A percentile compares a stretch with the other conserved stretches of the same genome.
These are phyloP conservation scores for Benthosema pterotum DNA, from an alignment of 2,797 vertebrate genomes.

Conservation along the genomic window DNA sequence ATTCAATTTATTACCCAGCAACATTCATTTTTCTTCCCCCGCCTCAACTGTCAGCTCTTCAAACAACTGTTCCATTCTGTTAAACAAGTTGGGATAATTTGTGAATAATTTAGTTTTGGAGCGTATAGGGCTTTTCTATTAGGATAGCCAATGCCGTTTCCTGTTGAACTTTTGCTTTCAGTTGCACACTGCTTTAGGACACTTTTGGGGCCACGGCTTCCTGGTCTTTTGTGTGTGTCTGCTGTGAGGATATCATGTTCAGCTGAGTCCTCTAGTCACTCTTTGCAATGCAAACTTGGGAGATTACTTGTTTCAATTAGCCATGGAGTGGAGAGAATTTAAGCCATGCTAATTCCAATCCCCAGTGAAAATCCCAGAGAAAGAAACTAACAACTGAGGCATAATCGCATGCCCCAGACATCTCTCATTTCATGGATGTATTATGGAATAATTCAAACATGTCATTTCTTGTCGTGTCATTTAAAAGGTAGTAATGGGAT, in stretches of 20 bases:
- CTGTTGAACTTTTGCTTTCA: conserved; percentile 18
- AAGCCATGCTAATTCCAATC: conserved; percentile 76
- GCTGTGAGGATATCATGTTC: conserved; percentile 59
- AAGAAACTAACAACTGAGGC: conserved; percentile 57
- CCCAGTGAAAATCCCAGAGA: conserved; percentile 63
- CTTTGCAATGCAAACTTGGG: conserved; percentile 53
- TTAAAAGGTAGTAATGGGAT: conserved; percentile 35
- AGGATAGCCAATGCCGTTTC: conserved; percentile 39
- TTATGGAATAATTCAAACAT: conserved; percentile 62
- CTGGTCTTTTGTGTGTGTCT: conserved; percentile 31
- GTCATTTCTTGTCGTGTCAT: conserved; percentile 50
- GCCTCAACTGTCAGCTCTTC: conserved; percentile 49
- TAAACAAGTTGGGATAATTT: conserved; percentile 30
- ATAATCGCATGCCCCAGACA: conserved; percentile 71
- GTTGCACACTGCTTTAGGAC: conserved; percentile 27
- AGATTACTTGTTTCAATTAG: conserved; percentile 81
- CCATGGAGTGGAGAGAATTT: conserved; percentile 67
- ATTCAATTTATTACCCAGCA: conserved; percentile 45
- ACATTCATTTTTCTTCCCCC: conserved; percentile 13
- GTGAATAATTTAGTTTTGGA: conserved; percentile 60
- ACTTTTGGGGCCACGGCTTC: not conserved
- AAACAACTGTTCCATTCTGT: conserved; percentile 40
- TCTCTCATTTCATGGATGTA: conserved; percentile 66
- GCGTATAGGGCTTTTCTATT: conserved; percentile 49
- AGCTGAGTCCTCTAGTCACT: conserved; percentile 42